A percentile compares a stretch with the other conserved stretches of the same genome.
These are phyloP conservation scores for Ciconia boyciana DNA, from an alignment of 2,113 vertebrate species.

Conservation along the genomic window DNA sequence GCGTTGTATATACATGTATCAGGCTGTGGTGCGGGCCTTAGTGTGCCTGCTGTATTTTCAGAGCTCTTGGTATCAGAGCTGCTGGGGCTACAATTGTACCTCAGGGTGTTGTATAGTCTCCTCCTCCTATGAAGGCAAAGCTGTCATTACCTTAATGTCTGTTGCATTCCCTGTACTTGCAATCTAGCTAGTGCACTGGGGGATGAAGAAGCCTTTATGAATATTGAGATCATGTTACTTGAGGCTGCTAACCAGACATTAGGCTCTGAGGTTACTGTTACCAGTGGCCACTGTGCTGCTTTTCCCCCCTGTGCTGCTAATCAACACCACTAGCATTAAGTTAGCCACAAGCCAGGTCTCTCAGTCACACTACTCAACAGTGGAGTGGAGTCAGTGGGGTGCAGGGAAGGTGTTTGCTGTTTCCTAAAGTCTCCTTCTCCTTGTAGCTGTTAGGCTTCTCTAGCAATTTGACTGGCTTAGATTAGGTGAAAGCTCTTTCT, in stretches of 20 bases:
- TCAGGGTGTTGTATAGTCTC: neutral
- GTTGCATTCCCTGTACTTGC: neutral
- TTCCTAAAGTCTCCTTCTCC: neutral
- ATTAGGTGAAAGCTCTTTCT: neutral
- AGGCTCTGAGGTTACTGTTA: neutral
- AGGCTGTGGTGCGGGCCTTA: neutral
- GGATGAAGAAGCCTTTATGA: neutral
- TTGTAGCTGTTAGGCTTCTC: neutral
- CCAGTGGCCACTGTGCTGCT: neutral
- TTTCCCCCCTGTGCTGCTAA: too few species aligned
- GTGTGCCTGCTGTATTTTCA: neutral
- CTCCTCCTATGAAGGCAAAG: neutral
- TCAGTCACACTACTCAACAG: too few species aligned
- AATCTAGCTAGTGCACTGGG: neutral
- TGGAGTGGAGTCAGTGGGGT: neutral
- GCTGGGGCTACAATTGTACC: neutral
- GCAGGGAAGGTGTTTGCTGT: neutral
- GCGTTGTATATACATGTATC: rapidly evolving
- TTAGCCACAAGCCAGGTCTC: too few species aligned
- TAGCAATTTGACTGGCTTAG: neutral
- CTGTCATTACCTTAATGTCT: neutral
- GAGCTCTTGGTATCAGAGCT: neutral
- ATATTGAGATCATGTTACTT: neutral
- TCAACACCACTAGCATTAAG: too few species aligned
- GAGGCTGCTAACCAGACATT: neutral